Conservation (phyloP, 1,140 invertebrate genomes). For the Chionoecetes opilio region DNA sequence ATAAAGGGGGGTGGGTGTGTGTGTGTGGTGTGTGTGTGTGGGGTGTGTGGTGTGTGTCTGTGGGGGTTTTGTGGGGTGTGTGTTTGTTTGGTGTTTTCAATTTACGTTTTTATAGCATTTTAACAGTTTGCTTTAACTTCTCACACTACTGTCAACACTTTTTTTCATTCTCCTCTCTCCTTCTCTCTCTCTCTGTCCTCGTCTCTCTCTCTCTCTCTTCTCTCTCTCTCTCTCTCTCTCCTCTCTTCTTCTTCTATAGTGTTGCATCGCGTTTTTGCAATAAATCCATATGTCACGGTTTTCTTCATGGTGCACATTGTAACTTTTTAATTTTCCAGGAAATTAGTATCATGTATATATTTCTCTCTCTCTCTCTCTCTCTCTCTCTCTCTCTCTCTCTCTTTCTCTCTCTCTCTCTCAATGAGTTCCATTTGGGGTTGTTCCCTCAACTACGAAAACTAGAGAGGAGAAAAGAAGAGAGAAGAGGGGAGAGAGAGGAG, state of each 20-base stretch:
- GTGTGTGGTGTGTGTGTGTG: slow-evolving; percentile 25
- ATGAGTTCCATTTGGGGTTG: too few species aligned
- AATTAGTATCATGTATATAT: not conserved
- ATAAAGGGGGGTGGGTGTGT: not conserved
- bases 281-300: not conserved
- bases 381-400: not conserved
- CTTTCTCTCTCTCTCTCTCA: not conserved
- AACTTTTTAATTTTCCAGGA: slow-evolving; percentile 6
- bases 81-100: not conserved
- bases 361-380: not conserved
- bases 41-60: slow-evolving; percentile 5
- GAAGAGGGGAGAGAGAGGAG: too few species aligned
- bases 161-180: too few species aligned
- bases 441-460: too few species aligned
- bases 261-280: not conserved
- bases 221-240: not conserved
- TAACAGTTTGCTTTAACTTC: too few species aligned
- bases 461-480: too few species aligned
- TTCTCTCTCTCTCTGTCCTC: too few species aligned
- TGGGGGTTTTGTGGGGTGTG: not conserved
- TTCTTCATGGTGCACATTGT: not conserved
- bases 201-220: too few species aligned
- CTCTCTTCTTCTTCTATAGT: not conserved
- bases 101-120: not conserved
- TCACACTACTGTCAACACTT: too few species aligned